Conservation (phyloP, 2,888 invertebrate species). For the Aromia moschata region DNA sequence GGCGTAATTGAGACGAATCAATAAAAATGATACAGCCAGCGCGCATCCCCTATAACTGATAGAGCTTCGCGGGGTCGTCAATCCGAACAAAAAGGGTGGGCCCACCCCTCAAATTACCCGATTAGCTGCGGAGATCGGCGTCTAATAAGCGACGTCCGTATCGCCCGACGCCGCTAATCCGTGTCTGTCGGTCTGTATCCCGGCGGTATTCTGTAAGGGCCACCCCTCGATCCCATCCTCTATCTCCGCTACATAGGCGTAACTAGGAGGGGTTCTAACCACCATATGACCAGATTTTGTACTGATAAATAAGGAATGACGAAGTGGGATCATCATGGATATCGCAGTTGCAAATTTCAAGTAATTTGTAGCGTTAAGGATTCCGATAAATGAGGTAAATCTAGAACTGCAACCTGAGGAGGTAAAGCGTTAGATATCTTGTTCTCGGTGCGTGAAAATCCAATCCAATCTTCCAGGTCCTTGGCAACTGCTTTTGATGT, state of each 20-base stretch:
- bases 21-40: conserved; percentile 17
- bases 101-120: conserved; percentile 61
- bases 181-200: conserved; percentile 43
- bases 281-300: too few relatives aligned
- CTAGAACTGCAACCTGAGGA: too few relatives aligned
- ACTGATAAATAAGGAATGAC: too few relatives aligned
- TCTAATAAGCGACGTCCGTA: conserved; percentile 63
- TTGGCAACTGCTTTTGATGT: too few relatives aligned
- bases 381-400: too few relatives aligned
- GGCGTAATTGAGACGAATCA: conserved; percentile 18
- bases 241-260: not conserved
- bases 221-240: not conserved
- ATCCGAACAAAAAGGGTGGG: conserved; percentile 43
- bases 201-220: conserved; percentile 20
- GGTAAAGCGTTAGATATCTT: too few relatives aligned
- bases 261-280: too few relatives aligned
- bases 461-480: too few relatives aligned
- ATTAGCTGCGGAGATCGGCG: conserved; percentile 61
- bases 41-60: conserved; percentile 21
- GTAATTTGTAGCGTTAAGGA: too few relatives aligned
- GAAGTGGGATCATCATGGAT: too few relatives aligned
- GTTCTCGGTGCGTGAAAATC: too few relatives aligned
- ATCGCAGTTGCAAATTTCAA: too few relatives aligned
- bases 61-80: conserved; percentile 30
- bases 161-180: conserved; percentile 61